These are phyloP conservation scores for Desoria tigrina DNA, from an alignment of 2,888 invertebrate genomes.

Conservation along the genomic window DNA sequence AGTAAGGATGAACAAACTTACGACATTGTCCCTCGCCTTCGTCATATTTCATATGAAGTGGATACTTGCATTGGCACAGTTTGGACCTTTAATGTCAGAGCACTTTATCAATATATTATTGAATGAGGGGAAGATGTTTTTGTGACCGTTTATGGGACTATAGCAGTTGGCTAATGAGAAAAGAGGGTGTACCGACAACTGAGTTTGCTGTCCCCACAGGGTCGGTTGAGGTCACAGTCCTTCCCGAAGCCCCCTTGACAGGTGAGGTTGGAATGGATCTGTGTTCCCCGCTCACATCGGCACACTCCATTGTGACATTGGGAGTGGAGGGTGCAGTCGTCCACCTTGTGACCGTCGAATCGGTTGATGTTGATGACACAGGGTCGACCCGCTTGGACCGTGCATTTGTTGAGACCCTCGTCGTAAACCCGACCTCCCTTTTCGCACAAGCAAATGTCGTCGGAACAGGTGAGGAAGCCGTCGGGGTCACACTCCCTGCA, in stretches of 20 bases:
- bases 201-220: conserved; percentile 43
- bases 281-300: conserved; percentile 37
- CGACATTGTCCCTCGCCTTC: conserved; percentile 30
- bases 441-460: conserved; percentile 26
- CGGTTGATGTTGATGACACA: conserved; percentile 32
- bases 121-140: not conserved
- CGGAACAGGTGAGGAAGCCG: conserved; percentile 27
- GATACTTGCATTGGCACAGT: conserved; percentile 43
- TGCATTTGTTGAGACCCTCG: conserved; percentile 33
- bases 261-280: conserved; percentile 32
- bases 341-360: conserved; percentile 39
- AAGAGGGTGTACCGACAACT: conserved; percentile 22
- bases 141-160: not conserved
- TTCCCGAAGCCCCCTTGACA: conserved; percentile 28
- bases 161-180: not conserved
- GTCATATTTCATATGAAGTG: conserved; percentile 40
- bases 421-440: conserved; percentile 21
- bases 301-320: conserved; percentile 36
- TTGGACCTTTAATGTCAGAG: conserved; percentile 14
- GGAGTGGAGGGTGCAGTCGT: conserved; percentile 38
- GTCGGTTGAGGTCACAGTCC: conserved; percentile 40
- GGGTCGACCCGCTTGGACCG: conserved; percentile 25
- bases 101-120: no score
- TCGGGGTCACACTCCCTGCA: conserved; percentile 39
- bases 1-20: no score